Percentiles rank a stretch among this genome's conserved stretches.
Conservation (phyloP, 1,140 invertebrate species). For the Tachypleus tridentatus region DNA sequence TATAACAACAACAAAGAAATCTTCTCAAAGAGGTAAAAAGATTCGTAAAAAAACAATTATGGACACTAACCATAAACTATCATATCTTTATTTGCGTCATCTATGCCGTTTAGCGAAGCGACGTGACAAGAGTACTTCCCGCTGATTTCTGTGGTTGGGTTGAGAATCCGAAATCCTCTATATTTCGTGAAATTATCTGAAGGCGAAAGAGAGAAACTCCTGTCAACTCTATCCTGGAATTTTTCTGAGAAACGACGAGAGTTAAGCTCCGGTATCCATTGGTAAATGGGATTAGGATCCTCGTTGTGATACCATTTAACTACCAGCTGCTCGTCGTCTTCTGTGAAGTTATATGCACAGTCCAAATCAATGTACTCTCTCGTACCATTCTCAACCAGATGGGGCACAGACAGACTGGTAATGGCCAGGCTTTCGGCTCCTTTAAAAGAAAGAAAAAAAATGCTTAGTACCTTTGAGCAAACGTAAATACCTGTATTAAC, state of each 20-base stretch:
- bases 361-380: conserved; percentile 54
- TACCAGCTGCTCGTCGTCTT: conserved; percentile 46
- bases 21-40: too few relatives aligned
- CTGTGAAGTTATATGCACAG: conserved; percentile 52
- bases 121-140: conserved; percentile 64
- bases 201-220: conserved; percentile 49
- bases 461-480: too few relatives aligned
- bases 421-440: background rate
- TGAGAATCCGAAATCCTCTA: conserved; percentile 57
- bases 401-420: conserved; percentile 33
- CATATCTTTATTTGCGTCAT: conserved; percentile 51
- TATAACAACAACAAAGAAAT: too few relatives aligned
- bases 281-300: conserved; percentile 52
- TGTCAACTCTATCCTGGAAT: conserved; percentile 51
- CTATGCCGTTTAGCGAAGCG: conserved; percentile 57
- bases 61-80: conserved; percentile 44
- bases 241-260: conserved; percentile 46
- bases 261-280: conserved; percentile 55
- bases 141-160: conserved; percentile 55
- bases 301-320: conserved; percentile 68
- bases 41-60: background rate
- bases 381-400: conserved; percentile 49
- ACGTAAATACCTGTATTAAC: too few relatives aligned
- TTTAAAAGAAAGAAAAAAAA: too few relatives aligned
- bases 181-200: conserved; percentile 53